Evolutionary conservation across 1,140 invertebrate genomes (phyloP).

Genomic region (Teleopsis dalmanni): DNA sequence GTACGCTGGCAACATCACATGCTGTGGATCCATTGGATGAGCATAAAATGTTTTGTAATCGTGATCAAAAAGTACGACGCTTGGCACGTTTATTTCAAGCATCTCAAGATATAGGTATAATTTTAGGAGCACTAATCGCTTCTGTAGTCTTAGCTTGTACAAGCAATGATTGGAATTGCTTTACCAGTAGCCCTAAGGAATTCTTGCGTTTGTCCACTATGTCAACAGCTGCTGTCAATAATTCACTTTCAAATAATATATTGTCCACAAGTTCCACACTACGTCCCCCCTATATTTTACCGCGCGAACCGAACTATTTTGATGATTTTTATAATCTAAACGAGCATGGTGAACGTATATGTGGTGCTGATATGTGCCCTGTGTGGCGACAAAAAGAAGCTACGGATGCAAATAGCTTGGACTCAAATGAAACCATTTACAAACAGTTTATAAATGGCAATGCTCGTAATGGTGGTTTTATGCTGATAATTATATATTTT

Average conservation of each 20-base stretch:
- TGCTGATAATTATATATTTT: slow-evolving; percentile 52
- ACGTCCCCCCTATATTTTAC: neutral
- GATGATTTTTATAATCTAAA: slow-evolving; percentile 46
- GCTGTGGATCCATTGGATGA: slow-evolving; percentile 43
- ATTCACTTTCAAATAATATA: neutral
- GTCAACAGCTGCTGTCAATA: neutral
- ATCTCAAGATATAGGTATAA: slow-evolving; percentile 50
- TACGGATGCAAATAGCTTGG: slow-evolving; percentile 6
- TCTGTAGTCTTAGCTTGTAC: slow-evolving; percentile 47
- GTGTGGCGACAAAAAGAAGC: slow-evolving; percentile 15
- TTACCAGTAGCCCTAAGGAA: slow-evolving; percentile 7
- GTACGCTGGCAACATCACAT: slow-evolving; percentile 42
- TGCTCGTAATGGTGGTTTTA: slow-evolving; percentile 41
- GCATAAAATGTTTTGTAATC: slow-evolving; percentile 43
- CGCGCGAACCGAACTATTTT: slow-evolving; percentile 15
- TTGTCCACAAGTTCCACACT: neutral
- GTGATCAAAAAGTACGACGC: slow-evolving; percentile 40
- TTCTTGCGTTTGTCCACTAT: neutral
- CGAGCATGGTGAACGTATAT: slow-evolving; percentile 47
- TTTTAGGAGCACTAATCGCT: slow-evolving; percentile 47
- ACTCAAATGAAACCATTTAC: slow-evolving; percentile 21
- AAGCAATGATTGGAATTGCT: slow-evolving; percentile 29
- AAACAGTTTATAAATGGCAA: slow-evolving; percentile 28
- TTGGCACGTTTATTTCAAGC: slow-evolving; percentile 44
- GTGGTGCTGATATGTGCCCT: slow-evolving; percentile 50